Evolutionary conservation across 2,888 invertebrate genomes (phyloP).

Genomic region (Tachina lurida): DNA sequence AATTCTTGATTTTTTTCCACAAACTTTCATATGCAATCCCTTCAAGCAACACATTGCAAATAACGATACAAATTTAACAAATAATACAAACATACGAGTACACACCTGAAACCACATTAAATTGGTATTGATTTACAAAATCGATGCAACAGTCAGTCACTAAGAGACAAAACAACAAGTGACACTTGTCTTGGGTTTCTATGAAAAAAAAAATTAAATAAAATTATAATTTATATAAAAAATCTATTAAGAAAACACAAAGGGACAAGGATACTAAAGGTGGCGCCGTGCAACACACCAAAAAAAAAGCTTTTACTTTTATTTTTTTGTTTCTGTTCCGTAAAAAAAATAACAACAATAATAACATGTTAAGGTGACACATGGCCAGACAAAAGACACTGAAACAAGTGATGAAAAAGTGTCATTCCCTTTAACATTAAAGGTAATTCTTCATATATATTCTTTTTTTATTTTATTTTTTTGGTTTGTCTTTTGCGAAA

Average conservation of each 20-base stretch:
- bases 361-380: constrained; percentile 74
- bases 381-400: constrained; percentile 73
- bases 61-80: constrained; percentile 39
- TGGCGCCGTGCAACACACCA: constrained; percentile 66
- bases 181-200: constrained; percentile 69
- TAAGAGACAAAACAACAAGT: constrained; percentile 68
- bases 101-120: constrained; percentile 56
- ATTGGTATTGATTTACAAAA: constrained; percentile 68
- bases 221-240: background rate
- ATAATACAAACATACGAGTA: constrained; percentile 1
- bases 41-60: constrained; percentile 36
- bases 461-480: background rate
- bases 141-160: constrained; percentile 59
- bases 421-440: constrained; percentile 49
- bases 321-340: background rate
- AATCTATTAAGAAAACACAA: background rate
- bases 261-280: constrained; percentile 56
- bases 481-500: constrained; percentile 37
- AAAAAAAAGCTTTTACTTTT: constrained; percentile 32
- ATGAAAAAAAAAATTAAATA: constrained; percentile 9
- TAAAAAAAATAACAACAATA: constrained; percentile 44
- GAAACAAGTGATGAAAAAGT: constrained; percentile 65
- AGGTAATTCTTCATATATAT: constrained; percentile 28
- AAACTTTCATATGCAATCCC: constrained; percentile 27
- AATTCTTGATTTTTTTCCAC: background rate